Base-by-base conservation (phyloP, 2,888 invertebrate genomes). In the Andrena flavipes region DNA sequence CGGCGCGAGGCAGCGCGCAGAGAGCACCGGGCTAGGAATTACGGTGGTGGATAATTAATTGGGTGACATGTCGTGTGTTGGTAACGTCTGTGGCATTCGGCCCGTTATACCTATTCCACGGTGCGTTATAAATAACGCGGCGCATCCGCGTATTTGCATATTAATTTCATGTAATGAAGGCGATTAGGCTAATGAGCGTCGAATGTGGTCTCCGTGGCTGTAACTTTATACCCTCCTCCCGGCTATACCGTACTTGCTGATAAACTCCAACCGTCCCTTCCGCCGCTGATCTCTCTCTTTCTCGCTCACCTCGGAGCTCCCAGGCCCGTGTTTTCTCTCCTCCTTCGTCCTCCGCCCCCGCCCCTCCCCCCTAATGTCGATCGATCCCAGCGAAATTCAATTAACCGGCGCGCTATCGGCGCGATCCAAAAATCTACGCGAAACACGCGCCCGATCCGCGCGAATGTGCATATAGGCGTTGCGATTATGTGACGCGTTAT, bases 81-180 rank as follows among this genome's bases (percentile, higher is more conserved):
- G 84, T 84, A 81, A 56, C 80, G 84, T 82, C 82, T 63, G 78
- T 86, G 77, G 83, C 82, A 75, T 69, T 42, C 67, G 78, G 68
- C 48, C 82, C 88, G 86, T 88, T 88, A 86, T 90, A 86, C 83
- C 85, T 84, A 88, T 88, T 90, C 84, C 78, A 83, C 74, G 81
- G 77, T 84, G 84, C 81, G 83, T 87, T 89, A 89, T 90, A 90
- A 91, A 91, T 91, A 91, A 90, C 90, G 82, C 85, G 87, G 80
- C 80, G 87, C 89, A 88, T 89, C 87, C 88, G 83, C 87, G 89
- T 91, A 92, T 92, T 92, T 91, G 91, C 92, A 92, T 92, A 92
- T 92, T 92, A 92, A 92, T 92, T 92, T 89, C 88, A 82, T 89
- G 90, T 92, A 91, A 92, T 92, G 91, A 91, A 91, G 90, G 88